Conservation (phyloP, 2,113 vertebrate species). For the Puntigrus tetrazona region DNA sequence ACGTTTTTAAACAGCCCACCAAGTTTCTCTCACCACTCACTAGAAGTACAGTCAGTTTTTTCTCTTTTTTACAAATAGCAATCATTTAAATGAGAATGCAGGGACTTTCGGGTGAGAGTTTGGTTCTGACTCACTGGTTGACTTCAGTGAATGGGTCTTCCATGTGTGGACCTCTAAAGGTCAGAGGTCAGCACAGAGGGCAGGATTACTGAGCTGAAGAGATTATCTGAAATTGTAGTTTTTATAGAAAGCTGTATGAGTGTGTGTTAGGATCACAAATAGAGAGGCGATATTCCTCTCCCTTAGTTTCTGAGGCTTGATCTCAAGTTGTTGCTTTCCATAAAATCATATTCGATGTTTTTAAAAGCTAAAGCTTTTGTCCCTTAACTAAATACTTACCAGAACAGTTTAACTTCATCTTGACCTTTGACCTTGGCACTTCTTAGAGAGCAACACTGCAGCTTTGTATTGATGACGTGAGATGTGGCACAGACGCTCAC, state of each 20-base stretch:
- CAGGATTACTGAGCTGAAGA: slow-evolving; percentile 36
- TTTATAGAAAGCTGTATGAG: slow-evolving; percentile 45
- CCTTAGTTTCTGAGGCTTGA: background rate
- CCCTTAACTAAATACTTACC: background rate
- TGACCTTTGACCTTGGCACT: background rate
- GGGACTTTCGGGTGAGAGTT: background rate
- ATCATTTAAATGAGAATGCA: background rate
- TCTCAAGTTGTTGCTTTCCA: background rate
- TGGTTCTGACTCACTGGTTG: slow-evolving; percentile 39
- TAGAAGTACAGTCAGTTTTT: background rate
- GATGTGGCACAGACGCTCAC: background rate
- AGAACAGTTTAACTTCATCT: background rate
- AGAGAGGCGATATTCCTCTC: background rate
- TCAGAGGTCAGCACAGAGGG: slow-evolving; percentile 34
- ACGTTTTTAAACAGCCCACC: background rate
- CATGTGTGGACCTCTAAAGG: slow-evolving; percentile 25
- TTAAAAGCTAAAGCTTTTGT: background rate
- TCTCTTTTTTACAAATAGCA: background rate
- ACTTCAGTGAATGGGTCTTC: slow-evolving; percentile 38
- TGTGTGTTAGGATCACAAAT: background rate
- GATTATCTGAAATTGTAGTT: slow-evolving; percentile 3
- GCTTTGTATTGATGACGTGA: slow-evolving; percentile 25
- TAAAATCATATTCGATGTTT: background rate
- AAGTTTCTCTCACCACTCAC: background rate
- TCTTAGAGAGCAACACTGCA: background rate